Conservation (phyloP, 1,140 invertebrate species). For the Platorchestia sp. region DNA sequence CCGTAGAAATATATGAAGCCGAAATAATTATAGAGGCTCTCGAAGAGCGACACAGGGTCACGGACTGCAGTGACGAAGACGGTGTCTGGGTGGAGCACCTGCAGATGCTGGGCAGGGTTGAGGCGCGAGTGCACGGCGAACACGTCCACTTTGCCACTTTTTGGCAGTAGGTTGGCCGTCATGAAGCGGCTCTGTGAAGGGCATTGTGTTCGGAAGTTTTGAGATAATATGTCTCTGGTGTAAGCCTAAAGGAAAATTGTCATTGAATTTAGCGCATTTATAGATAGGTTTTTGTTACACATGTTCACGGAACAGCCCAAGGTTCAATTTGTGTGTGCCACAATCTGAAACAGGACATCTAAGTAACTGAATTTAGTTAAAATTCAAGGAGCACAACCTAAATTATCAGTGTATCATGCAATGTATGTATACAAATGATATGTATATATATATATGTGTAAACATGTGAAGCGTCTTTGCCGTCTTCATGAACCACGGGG, state of each 20-base stretch:
- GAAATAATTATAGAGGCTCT: slow-evolving; percentile 59
- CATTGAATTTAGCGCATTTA: background rate
- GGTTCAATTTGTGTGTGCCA: no score
- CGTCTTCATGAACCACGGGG: no score
- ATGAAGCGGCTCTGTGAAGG: slow-evolving; percentile 5
- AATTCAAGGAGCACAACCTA: no score
- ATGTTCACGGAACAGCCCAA: background rate
- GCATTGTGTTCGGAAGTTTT: background rate
- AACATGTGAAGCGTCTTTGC: no score
- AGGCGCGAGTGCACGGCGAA: slow-evolving; percentile 62
- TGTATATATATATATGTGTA: no score
- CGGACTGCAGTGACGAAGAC: slow-evolving; percentile 63
- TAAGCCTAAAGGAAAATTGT: background rate
- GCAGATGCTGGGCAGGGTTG: slow-evolving; percentile 10
- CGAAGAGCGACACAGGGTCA: slow-evolving; percentile 61
- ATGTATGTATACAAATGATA: no score
- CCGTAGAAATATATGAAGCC: slow-evolving; percentile 4
- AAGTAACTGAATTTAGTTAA: no score
- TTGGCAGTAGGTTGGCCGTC: slow-evolving; percentile 10
- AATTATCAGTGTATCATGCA: no score
- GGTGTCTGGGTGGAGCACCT: slow-evolving; percentile 60
- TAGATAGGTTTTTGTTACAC: background rate
- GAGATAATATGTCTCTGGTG: background rate
- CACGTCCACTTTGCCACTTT: slow-evolving; percentile 57
- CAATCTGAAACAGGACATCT: no score